These are phyloP conservation scores for Drosophila mercatorum DNA, from an alignment of 2,888 invertebrate species.

Conservation along the genomic window DNA sequence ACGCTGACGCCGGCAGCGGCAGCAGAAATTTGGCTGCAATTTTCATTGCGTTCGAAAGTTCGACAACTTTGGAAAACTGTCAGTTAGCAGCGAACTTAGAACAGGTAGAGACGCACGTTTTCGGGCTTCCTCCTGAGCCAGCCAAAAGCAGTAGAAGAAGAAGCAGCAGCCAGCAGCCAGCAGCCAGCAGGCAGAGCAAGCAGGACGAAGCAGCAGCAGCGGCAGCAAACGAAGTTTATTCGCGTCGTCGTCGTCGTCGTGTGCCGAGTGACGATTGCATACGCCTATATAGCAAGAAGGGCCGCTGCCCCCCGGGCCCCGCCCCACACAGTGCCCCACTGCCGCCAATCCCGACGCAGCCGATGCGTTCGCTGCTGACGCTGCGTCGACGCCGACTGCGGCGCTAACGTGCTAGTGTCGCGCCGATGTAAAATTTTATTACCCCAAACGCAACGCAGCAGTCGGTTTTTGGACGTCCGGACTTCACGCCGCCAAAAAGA, in stretches of 20 bases:
- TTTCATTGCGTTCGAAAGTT: constrained; percentile 84
- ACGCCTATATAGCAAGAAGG: not conserved
- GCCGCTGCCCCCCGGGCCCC: not conserved
- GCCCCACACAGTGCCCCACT: not conserved
- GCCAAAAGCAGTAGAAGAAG: constrained; percentile 14
- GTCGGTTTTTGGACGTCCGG: constrained; percentile 80
- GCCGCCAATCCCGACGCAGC: constrained; percentile 14
- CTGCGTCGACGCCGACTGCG: constrained; percentile 52
- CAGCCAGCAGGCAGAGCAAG: constrained; percentile 11
- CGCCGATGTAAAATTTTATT: constrained; percentile 79
- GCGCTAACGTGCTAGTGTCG: constrained; percentile 28
- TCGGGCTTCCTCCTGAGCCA: constrained; percentile 78
- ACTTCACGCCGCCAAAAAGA: constrained; percentile 76
- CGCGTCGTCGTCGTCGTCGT: constrained; percentile 25
- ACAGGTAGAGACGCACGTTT: constrained; percentile 85
- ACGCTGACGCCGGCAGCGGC: constrained; percentile 33
- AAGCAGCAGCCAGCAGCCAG: constrained; percentile 10
- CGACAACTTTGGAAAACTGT: constrained; percentile 85
- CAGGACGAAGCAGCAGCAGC: constrained; percentile 23
- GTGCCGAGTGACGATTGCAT: constrained; percentile 28
- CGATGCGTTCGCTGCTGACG: constrained; percentile 42
- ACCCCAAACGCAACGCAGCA: constrained; percentile 80
- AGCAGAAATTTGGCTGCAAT: constrained; percentile 78
- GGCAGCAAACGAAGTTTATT: constrained; percentile 31
- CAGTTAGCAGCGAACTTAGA: constrained; percentile 86